phyloP scores from a whole-genome alignment of 1,140 invertebrate species.

The Octopus bimaculoides region DNA sequence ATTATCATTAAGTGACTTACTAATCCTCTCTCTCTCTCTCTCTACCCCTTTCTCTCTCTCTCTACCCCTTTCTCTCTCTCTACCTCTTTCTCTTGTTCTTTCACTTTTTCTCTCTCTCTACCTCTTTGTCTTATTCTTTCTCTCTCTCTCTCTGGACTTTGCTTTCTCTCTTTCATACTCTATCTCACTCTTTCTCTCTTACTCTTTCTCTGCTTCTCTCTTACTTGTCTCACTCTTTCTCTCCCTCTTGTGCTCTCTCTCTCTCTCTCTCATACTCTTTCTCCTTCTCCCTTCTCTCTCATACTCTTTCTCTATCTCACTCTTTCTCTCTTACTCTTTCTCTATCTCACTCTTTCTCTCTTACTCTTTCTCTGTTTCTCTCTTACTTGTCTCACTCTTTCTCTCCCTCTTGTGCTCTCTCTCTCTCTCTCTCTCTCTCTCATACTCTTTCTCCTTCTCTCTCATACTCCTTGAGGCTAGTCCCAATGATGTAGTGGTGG shows the following conservation, averaged over 20 bases:
- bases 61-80: background rate
- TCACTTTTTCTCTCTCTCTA: background rate
- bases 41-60: background rate
- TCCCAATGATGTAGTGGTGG: too few relatives aligned
- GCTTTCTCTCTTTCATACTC: background rate
- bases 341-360: background rate
- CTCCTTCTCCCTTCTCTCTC: background rate
- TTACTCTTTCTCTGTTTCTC: background rate
- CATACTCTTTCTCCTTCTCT: background rate
- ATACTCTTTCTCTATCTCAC: background rate
- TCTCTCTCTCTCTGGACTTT: background rate
- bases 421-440: background rate
- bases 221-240: background rate
- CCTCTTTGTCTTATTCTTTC: background rate
- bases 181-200: background rate
- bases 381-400: accelerated
- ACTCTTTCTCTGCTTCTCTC: background rate
- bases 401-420: background rate
- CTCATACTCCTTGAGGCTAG: background rate
- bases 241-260: background rate
- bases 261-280: background rate
- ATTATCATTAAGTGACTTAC: background rate
- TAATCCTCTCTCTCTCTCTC: background rate
- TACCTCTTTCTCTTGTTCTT: background rate
- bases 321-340: background rate